Evolutionary conservation across 2,797 vertebrate genomes (phyloP).

Genomic region (Phalloptychus januarius): DNA sequence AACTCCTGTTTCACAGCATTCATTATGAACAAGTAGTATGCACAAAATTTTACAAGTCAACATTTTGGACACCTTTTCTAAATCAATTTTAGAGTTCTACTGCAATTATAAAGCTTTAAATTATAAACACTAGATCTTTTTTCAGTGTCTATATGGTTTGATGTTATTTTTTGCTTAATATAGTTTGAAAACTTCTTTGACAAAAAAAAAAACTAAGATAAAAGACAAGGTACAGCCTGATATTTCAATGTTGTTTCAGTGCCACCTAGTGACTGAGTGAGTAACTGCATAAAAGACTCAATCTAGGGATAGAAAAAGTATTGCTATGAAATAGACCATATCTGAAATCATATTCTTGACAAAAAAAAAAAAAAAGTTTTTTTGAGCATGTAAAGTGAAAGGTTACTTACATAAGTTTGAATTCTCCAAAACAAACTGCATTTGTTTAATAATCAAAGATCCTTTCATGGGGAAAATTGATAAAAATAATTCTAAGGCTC

Average conservation of each 20-base stretch:
- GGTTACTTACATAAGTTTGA: not conserved
- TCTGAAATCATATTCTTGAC: not conserved
- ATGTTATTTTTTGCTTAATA: not conserved
- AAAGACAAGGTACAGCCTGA: not conserved
- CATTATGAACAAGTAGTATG: not conserved
- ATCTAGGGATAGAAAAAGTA: not conserved
- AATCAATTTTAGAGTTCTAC: not conserved
- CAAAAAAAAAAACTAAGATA: not conserved
- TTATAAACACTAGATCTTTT: not conserved
- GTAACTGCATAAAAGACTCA: not conserved
- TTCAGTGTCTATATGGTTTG: not conserved
- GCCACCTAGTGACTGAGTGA: constrained; percentile 19
- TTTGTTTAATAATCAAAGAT: not conserved
- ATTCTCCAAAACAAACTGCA: constrained; percentile 14
- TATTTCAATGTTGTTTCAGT: not conserved
- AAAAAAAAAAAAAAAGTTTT: not conserved
- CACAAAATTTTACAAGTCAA: not conserved
- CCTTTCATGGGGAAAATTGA: constrained; percentile 9
- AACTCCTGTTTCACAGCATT: not conserved
- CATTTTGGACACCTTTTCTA: not conserved
- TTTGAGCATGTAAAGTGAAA: not conserved
- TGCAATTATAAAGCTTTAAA: not conserved
- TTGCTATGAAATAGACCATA: not conserved
- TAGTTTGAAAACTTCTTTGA: not conserved
- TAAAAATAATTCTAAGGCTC: not conserved